These are phyloP conservation scores for Intellagama lesueurii DNA, from an alignment of 2,797 vertebrate species.

Conservation along the genomic window DNA sequence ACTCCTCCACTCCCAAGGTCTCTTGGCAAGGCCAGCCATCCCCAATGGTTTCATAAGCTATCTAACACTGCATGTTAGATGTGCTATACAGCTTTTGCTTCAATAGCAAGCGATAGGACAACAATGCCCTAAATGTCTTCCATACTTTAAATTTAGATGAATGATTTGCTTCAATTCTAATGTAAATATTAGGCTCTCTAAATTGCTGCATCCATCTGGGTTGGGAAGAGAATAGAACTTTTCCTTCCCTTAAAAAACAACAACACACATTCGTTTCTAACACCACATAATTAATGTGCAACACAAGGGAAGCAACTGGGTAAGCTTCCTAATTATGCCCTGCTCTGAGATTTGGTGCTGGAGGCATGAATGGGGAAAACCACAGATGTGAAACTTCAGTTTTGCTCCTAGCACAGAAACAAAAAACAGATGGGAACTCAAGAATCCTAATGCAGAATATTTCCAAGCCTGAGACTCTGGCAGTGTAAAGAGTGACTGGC, in stretches of 20 bases:
- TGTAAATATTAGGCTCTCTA: conserved; percentile 41
- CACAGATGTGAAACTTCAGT: conserved; percentile 66
- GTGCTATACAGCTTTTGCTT: background rate
- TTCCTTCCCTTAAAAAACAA: conserved; percentile 27
- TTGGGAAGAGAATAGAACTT: conserved; percentile 13
- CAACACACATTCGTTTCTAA: conserved; percentile 39
- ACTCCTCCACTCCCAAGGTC: background rate
- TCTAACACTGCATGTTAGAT: background rate
- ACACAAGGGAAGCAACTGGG: conserved; percentile 55
- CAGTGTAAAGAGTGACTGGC: conserved; percentile 50
- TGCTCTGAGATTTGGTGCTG: conserved; percentile 56
- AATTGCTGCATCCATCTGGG: conserved; percentile 43
- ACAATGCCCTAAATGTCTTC: background rate
- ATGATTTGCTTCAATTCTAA: conserved; percentile 38
- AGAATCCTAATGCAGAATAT: conserved; percentile 63
- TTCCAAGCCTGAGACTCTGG: conserved; percentile 29
- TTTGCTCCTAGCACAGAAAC: conserved; percentile 61
- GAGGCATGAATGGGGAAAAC: conserved; percentile 56
- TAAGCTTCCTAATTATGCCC: conserved; percentile 61
- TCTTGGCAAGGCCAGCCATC: background rate
- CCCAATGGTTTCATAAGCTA: background rate
- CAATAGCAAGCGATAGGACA: background rate
- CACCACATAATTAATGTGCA: conserved; percentile 58
- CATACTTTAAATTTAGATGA: conserved; percentile 3
- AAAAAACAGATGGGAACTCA: conserved; percentile 73